Conservation (phyloP, 2,113 vertebrate species). For the Actinemys pallida region DNA sequence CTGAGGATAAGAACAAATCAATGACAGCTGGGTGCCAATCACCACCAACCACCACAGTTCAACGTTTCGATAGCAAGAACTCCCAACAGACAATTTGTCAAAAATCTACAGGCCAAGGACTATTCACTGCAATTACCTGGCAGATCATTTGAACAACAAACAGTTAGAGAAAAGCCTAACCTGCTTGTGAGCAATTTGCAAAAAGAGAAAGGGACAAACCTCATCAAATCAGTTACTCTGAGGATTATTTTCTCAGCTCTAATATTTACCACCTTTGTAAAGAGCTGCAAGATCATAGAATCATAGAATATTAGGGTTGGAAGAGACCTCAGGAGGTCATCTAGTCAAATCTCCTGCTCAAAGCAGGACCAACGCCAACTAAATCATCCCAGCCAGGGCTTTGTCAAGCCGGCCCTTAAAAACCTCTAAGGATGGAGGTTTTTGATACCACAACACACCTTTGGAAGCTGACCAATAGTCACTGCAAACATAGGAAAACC, state of each 20-base stretch:
- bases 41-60: accelerated
- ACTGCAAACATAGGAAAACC: neutral
- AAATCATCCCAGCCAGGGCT: too few relatives aligned
- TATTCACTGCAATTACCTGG: neutral
- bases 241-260: accelerated
- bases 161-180: neutral
- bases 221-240: neutral
- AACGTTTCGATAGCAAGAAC: accelerated
- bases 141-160: neutral
- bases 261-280: neutral
- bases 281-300: neutral
- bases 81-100: neutral
- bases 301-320: too few relatives aligned
- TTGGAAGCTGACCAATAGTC: accelerated
- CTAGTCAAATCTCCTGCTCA: too few relatives aligned
- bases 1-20: accelerated
- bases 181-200: neutral
- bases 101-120: neutral
- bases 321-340: too few relatives aligned
- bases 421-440: neutral
- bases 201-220: neutral
- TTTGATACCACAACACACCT: neutral
- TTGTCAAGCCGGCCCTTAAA: too few relatives aligned
- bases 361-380: too few relatives aligned
- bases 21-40: neutral